Evolutionary conservation across 2,888 invertebrate genomes (phyloP).

Genomic region (Phasia obesa): DNA sequence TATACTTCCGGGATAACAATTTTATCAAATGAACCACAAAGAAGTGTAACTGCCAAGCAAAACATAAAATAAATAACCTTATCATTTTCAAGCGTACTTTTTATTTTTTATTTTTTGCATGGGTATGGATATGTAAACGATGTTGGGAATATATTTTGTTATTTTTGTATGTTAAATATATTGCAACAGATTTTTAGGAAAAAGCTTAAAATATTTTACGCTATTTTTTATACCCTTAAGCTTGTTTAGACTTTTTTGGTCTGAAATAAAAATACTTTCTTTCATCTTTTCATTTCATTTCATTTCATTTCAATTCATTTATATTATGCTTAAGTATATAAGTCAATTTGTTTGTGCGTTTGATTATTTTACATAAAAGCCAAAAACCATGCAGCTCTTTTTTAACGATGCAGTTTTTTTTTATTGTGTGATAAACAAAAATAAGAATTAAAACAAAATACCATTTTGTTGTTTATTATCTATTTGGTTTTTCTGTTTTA

Average conservation of each 20-base stretch:
- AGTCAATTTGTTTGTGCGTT: slow-evolving; percentile 4
- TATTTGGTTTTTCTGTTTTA: slow-evolving; percentile 17
- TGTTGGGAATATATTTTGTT: background rate
- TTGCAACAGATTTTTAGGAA: background rate
- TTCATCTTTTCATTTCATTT: slow-evolving; percentile 7
- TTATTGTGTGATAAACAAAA: background rate
- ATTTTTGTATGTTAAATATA: background rate
- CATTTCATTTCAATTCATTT: background rate
- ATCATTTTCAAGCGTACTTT: too few species aligned
- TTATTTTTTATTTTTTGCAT: too few species aligned
- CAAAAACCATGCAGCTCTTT: slow-evolving; percentile 11
- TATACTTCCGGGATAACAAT: too few species aligned
- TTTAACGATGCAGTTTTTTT: slow-evolving; percentile 44
- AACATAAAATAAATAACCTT: too few species aligned
- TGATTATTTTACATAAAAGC: slow-evolving; percentile 17
- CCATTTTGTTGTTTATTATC: slow-evolving; percentile 18
- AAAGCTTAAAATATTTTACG: slow-evolving; percentile 12
- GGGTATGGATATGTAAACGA: too few species aligned
- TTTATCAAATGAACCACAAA: too few species aligned
- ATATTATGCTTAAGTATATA: slow-evolving; percentile 13
- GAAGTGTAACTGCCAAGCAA: too few species aligned
- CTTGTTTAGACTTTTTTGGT: slow-evolving; percentile 53
- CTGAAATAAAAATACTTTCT: slow-evolving; percentile 20
- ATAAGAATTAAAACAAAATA: background rate
- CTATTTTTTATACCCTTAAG: slow-evolving; percentile 53